phyloP scores from a whole-genome alignment of 2,113 vertebrate genomes.

The Seriola rivoliana region DNA sequence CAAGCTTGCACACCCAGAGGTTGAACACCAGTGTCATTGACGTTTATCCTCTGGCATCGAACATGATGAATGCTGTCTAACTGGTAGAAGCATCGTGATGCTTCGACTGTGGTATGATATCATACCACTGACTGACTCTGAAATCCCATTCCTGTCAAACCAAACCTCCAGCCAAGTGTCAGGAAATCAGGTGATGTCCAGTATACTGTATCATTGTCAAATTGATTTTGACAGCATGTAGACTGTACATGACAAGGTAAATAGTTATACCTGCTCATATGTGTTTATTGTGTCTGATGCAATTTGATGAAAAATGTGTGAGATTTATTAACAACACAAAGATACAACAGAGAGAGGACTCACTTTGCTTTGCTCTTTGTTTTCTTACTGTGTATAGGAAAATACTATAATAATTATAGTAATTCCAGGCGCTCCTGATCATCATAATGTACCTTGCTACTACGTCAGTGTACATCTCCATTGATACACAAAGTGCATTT shows the following conservation, averaged over 20 bases:
- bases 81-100: background rate
- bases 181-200: background rate
- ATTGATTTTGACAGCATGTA: too few species aligned
- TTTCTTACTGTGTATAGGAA: too few species aligned
- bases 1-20: slow-evolving; percentile 4
- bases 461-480: background rate
- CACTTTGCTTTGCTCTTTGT: too few species aligned
- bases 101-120: background rate
- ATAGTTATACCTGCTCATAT: too few species aligned
- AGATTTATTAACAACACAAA: too few species aligned
- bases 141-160: background rate
- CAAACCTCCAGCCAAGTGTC: background rate
- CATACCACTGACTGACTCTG: background rate
- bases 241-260: too few species aligned
- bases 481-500: too few species aligned
- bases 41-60: slow-evolving; percentile 10
- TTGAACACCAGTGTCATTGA: slow-evolving; percentile 9
- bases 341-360: too few species aligned
- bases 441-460: too few species aligned
- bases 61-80: slow-evolving; percentile 2
- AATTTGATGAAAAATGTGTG: too few species aligned
- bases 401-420: background rate
- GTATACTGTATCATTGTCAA: too few species aligned
- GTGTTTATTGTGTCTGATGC: too few species aligned
- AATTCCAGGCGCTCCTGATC: background rate